A percentile compares a stretch with the other conserved stretches of the same genome.
Conservation (phyloP, 2,113 vertebrate genomes). For the Odontesthes bonariensis region DNA sequence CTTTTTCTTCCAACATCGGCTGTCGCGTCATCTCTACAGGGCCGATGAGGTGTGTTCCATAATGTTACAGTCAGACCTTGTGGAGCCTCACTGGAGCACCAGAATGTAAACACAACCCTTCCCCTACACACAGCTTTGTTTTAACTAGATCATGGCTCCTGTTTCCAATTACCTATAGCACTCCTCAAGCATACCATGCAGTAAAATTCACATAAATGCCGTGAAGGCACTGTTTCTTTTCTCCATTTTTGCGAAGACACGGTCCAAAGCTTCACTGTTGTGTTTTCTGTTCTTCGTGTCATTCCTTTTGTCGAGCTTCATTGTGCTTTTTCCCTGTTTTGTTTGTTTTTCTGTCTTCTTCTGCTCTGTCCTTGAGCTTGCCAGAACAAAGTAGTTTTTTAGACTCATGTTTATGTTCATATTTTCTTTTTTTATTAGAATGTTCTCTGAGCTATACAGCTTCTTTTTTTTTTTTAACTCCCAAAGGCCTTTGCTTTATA, state of each 20-base stretch:
- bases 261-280: conserved; percentile 52
- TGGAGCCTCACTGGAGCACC: conserved; percentile 69
- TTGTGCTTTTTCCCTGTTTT: conserved; percentile 22
- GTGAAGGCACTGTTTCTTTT: conserved; percentile 23
- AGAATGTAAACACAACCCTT: conserved; percentile 75
- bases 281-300: conserved; percentile 45
- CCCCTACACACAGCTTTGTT: conserved; percentile 66
- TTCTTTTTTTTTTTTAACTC: conserved; percentile 59
- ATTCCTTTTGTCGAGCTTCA: conserved; percentile 40
- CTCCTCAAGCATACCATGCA: conserved; percentile 43
- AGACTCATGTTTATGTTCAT: conserved; percentile 62
- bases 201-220: conserved; percentile 59
- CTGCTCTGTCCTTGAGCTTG: conserved; percentile 63
- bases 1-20: conserved; percentile 2
- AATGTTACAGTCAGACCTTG: conserved; percentile 74
- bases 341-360: conserved; percentile 37
- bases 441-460: conserved; percentile 48
- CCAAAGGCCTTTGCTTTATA: conserved; percentile 65
- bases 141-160: conserved; percentile 67
- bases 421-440: conserved; percentile 64
- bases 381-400: conserved; percentile 53
- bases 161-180: conserved; percentile 73
- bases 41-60: conserved; percentile 64
- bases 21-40: conserved; percentile 56
- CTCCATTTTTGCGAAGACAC: conserved; percentile 33